Evolutionary conservation across 2,888 invertebrate species (phyloP).

Genomic region (Dioctria rufipes): DNA sequence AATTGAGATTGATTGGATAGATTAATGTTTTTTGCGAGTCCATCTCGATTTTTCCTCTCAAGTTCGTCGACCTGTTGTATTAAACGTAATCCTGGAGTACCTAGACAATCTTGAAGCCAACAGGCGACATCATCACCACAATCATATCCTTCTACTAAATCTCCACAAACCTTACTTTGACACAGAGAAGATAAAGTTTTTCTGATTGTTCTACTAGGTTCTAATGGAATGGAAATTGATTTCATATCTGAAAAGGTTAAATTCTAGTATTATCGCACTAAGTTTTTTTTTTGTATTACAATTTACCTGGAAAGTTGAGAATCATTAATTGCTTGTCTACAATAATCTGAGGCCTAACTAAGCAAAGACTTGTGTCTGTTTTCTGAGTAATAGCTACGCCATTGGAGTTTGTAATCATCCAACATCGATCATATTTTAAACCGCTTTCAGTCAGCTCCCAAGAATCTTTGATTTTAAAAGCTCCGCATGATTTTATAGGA

Average conservation of each 20-base stretch:
- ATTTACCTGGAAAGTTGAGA: constrained; percentile 76
- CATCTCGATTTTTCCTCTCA: constrained; percentile 64
- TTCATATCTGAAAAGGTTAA: constrained; percentile 69
- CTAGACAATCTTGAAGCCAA: constrained; percentile 86
- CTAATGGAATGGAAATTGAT: constrained; percentile 74
- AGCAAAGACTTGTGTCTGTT: constrained; percentile 83
- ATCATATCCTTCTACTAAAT: constrained; percentile 83
- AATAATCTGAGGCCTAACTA: constrained; percentile 82
- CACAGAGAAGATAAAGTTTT: constrained; percentile 72
- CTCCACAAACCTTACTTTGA: constrained; percentile 89
- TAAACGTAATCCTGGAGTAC: constrained; percentile 79
- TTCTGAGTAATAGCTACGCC: constrained; percentile 93
- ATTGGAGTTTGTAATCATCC: constrained; percentile 90
- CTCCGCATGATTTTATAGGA: constrained; percentile 93
- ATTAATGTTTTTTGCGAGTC: constrained; percentile 72
- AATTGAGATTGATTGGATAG: constrained; percentile 90
- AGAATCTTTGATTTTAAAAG: constrained; percentile 76
- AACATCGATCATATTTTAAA: constrained; percentile 89
- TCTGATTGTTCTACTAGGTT: constrained; percentile 60
- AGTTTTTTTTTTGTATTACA: neutral
- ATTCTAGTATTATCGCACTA: constrained; percentile 15
- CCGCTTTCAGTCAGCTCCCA: constrained; percentile 87
- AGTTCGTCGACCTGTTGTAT: constrained; percentile 75
- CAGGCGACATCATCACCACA: constrained; percentile 86
- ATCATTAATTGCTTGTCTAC: constrained; percentile 73